Evolutionary conservation across 2,797 vertebrate genomes (phyloP), one percentile per base, ranked within the genome.

Genomic region (Macroramphosus scolopax): DNA sequence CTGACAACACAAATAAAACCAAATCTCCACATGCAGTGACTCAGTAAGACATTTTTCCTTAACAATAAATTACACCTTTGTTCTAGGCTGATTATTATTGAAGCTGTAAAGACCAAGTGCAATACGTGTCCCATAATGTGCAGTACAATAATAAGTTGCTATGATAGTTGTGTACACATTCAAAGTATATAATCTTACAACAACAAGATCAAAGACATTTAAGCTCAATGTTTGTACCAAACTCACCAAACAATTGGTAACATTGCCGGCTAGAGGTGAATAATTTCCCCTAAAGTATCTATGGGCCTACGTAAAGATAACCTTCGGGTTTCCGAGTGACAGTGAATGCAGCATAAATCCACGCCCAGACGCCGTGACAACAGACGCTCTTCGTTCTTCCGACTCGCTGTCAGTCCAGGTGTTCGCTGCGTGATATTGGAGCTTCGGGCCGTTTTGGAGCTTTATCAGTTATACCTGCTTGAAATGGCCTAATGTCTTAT

Each of bases 361-460:
- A 74, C 77, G 64, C 80, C 74, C 55, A 12, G 37, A 47, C 74
- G 67, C 71, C n/a, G 76, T 81, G 81, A 82, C 81, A 66, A 37
- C 72, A 61, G 44, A 63, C 55, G 58, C 62, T 1, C 45, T 1
- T 28, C 14, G 20, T 29, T 63, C 15, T 22, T 32, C 67, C 1
- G 51, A 41, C 48, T 18, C 40, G 8, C 14, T 14, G 30, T 22
- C 30, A 65, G 80, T 80, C 86, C 89, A 88, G 91, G 92, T 87
- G 85, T 84, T 88, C 61, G 8, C 16, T 40, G 46, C 31, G 2
- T 38, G 71, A 56, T 57, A 60, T 49, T 38, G 75, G 75, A 48
- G 72, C 47, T 76, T 50, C 37, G 35, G 30, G 38, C 8, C 14
- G 47, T 20, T 44, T 25, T 5, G 18, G 59, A 60, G 16, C 50